phyloP scores from a whole-genome alignment of 2,888 invertebrate genomes.

The Aradus depressus region DNA sequence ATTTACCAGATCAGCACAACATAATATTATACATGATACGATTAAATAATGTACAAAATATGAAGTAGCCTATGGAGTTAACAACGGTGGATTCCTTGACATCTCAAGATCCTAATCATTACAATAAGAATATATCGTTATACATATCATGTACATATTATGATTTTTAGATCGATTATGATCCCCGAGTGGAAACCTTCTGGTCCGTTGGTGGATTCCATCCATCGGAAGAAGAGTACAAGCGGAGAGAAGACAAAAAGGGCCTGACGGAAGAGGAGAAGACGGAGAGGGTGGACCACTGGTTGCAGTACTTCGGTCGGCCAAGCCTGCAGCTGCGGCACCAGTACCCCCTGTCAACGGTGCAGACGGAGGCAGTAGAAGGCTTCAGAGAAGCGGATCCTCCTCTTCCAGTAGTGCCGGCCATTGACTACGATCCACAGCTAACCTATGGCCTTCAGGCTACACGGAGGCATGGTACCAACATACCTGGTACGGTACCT shows the following conservation, averaged over 20 bases:
- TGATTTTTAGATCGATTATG: slow-evolving; percentile 51
- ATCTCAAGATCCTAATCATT: no score
- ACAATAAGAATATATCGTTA: no score
- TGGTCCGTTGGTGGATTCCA: slow-evolving; percentile 71
- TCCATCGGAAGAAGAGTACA: slow-evolving; percentile 38
- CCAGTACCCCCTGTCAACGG: slow-evolving; percentile 14
- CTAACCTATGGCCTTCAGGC: slow-evolving; percentile 44
- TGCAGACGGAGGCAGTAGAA: slow-evolving; percentile 12
- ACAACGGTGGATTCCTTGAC: no score
- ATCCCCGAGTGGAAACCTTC: slow-evolving; percentile 72
- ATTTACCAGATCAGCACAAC: no score
- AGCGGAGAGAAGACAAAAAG: slow-evolving; percentile 23
- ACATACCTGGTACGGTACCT: slow-evolving; percentile 54
- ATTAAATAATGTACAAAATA: no score
- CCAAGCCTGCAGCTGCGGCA: slow-evolving; percentile 57
- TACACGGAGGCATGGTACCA: slow-evolving; percentile 52
- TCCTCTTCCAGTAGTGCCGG: slow-evolving; percentile 40
- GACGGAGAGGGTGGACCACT: slow-evolving; percentile 41
- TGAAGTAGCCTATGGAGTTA: no score
- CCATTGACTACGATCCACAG: slow-evolving; percentile 43
- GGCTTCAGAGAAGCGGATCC: slow-evolving; percentile 35
- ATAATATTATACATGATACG: no score
- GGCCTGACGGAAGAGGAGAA: slow-evolving; percentile 21
- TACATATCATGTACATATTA: background rate
- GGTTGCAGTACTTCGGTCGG: slow-evolving; percentile 57